phyloP scores from a whole-genome alignment of 2,888 invertebrate genomes.

The Prosopocoilus inquinatus region DNA sequence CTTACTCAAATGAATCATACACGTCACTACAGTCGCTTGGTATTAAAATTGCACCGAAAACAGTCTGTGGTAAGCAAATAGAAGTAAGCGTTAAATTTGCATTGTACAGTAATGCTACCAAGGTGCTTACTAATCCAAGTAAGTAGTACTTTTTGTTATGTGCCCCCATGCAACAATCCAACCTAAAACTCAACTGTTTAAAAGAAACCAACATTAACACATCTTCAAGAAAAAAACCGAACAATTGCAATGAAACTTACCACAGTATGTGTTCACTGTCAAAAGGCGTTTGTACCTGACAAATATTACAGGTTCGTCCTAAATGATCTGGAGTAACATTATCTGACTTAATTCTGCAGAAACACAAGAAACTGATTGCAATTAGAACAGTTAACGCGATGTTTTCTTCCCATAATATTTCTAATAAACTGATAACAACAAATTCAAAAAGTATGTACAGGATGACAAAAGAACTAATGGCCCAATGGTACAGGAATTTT shows the following conservation, averaged over 20 bases:
- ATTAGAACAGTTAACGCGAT: constrained; percentile 56
- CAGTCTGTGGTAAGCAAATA: constrained; percentile 77
- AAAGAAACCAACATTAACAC: constrained; percentile 21
- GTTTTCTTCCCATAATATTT: constrained; percentile 69
- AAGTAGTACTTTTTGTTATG: constrained; percentile 77
- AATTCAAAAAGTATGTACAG: constrained; percentile 70
- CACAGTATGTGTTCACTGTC: constrained; percentile 16
- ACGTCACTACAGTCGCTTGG: constrained; percentile 85
- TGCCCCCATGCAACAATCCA: constrained; percentile 81
- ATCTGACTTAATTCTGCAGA: constrained; percentile 45
- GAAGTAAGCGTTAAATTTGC: constrained; percentile 81
- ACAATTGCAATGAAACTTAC: not conserved
- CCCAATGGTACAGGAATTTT: constrained; percentile 76
- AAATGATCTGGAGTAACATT: constrained; percentile 31
- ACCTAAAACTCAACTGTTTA: constrained; percentile 55
- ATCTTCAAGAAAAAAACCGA: constrained; percentile 34
- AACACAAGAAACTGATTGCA: constrained; percentile 49
- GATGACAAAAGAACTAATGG: constrained; percentile 63
- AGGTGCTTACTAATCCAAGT: constrained; percentile 63
- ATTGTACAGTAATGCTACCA: constrained; percentile 68
- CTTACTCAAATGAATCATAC: constrained; percentile 75
- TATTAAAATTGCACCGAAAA: constrained; percentile 66
- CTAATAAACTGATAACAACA: constrained; percentile 67
- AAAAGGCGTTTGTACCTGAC: constrained; percentile 69
- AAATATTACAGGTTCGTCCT: constrained; percentile 34